These are phyloP conservation scores for Hoplodrina blanda DNA, from an alignment of 2,888 invertebrate genomes.

Conservation along the genomic window DNA sequence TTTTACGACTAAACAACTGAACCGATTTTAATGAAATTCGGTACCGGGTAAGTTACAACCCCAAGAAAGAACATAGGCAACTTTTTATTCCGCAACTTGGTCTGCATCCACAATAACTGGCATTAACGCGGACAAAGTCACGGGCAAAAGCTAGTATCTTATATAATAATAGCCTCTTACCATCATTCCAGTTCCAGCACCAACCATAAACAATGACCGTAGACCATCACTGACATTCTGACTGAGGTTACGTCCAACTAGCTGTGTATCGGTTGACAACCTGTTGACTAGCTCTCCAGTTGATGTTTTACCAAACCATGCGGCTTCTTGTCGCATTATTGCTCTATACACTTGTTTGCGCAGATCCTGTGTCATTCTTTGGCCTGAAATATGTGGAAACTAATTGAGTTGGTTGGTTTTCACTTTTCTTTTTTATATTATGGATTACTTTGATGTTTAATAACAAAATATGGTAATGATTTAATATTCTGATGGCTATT, in stretches of 20 bases:
- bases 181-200: constrained; percentile 98
- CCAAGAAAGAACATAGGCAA: too few species aligned
- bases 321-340: constrained; percentile 96
- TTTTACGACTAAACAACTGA: too few species aligned
- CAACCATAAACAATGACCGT: constrained; percentile 95
- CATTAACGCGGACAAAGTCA: too few species aligned
- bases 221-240: constrained; percentile 98
- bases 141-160: too few species aligned
- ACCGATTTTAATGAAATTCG: too few species aligned
- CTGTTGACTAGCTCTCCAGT: constrained; percentile 98
- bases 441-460: too few species aligned
- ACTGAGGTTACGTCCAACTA: constrained; percentile 97
- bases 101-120: too few species aligned
- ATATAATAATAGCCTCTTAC: constrained; percentile 84
- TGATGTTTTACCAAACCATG: constrained; percentile 97
- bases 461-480: too few species aligned
- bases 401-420: not conserved
- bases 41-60: too few species aligned
- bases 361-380: constrained; percentile 96
- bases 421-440: not conserved
- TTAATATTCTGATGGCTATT: too few species aligned
- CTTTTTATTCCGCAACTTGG: too few species aligned
- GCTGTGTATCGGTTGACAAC: constrained; percentile 96
- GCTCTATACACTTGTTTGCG: constrained; percentile 94
- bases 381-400: constrained; percentile 90